Conservation (phyloP, 2,113 vertebrate species). For the Festucalex cinctus region DNA sequence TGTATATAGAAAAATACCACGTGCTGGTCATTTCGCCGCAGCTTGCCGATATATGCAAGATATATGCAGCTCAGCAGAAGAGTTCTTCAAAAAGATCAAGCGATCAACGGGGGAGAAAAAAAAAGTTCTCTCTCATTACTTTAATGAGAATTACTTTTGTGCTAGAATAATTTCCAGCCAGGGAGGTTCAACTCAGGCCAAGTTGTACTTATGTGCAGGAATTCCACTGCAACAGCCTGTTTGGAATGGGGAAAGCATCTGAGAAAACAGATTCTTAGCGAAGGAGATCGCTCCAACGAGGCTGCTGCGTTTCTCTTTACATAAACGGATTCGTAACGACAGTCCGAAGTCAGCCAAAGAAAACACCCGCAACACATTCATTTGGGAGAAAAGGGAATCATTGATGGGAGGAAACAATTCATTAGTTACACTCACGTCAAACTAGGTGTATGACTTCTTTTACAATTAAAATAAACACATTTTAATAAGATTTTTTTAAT, state of each 20-base stretch:
- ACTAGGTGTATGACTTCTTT: neutral
- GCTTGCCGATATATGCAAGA: conserved; percentile 14
- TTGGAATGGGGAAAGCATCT: neutral
- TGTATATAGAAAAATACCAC: conserved; percentile 30
- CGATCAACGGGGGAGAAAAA: conserved; percentile 33
- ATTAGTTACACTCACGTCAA: conserved; percentile 35
- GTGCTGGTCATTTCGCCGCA: conserved; percentile 35
- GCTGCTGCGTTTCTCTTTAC: conserved; percentile 34
- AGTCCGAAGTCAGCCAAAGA: conserved; percentile 60
- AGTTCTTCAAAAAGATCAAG: conserved; percentile 42
- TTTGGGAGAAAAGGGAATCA: conserved; percentile 53
- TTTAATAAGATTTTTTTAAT: neutral
- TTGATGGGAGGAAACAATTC: conserved; percentile 57
- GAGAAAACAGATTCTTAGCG: conserved; percentile 2
- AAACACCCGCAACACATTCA: conserved; percentile 53
- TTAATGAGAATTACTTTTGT: conserved; percentile 43
- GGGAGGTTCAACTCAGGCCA: conserved; percentile 25
- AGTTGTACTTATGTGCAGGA: neutral
- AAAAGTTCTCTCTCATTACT: conserved; percentile 53
- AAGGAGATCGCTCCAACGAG: conserved; percentile 46
- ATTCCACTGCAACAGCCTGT: neutral
- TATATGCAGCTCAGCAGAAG: conserved; percentile 37
- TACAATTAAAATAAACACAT: neutral
- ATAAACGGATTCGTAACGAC: conserved; percentile 63
- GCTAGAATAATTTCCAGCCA: conserved; percentile 4